Base-by-base conservation (phyloP, 1,140 invertebrate genomes). In the Heliothis virescens region DNA sequence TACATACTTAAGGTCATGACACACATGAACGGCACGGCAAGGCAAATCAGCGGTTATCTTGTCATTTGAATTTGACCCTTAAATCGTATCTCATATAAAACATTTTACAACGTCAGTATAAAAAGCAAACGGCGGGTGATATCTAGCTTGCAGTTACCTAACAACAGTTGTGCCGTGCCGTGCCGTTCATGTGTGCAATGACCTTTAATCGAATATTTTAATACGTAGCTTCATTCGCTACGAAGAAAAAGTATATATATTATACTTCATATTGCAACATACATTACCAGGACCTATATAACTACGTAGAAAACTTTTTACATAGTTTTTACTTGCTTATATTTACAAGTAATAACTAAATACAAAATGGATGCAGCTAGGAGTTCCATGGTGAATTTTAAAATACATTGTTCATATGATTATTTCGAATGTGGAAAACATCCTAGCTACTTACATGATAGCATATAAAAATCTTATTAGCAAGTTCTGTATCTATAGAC, bases 381-480 rank as follows among this genome's bases (percentile, higher is more conserved):
- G n/a, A 26, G 0, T 12, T 12, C 11, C 21, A 2, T 26, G 21
- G 21, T 26, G 21, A 26, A 26, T 41, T 41, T 41, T 41, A 7
- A n/a, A 5, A 41, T 9, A 41, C 5, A 41, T 41, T 5, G 7
- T 41, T 34, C 4, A 0, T 34, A 34, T 41, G 21, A 26, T 26
- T 26, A 26, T 26, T 26, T 26, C 2, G 1, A 26, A 26, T 26
- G 3, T 41, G 34, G 34, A 41, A 41, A 41, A 41, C 34, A 41
- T 41, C n/a, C 34, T 47, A 63, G n/a, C 29, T 63, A 63, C 34
- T 29, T 15, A 34, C n/a, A 47, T 16, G 29, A 63, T 21, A 59
- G 29, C 15, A n/a, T 63, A 63, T 63, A 63, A 63, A 59, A 63
- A 41, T 63, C 60, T 41, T 63, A 41, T 41, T 41, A 41, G 34